Evolutionary conservation across 92 coral and sea anemone species (phyloP), one percentile per base, ranked within the genome.

Genomic region (Parazoanthus atlanticus): DNA sequence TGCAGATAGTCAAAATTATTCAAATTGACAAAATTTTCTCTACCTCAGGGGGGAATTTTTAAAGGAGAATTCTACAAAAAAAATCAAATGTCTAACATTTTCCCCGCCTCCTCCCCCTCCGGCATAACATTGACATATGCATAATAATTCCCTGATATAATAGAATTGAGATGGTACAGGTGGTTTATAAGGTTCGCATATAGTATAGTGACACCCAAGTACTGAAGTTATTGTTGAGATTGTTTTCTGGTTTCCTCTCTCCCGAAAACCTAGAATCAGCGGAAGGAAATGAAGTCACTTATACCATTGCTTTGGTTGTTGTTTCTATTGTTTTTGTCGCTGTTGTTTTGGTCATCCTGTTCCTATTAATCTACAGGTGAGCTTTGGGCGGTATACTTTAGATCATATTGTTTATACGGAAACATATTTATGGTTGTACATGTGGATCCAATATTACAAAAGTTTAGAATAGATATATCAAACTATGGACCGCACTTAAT

Each of bases 261-360:
- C 33, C 76, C 49, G 49, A 46, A 46, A 46, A 46, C 12, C 12
- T 46, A 71, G 76, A 71, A 71, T 11, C 76, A 71, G 28, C 15
- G 38, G 36, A 71, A 71, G 38, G 76, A 71, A 71, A 0, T 12
- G 76, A 71, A 29, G 38, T 1, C 19, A 29, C n/a, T 71, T 71
- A 71, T 16, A 29, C 7, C 3, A 13, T 16, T 15, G 58, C 17
- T 13, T 2, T 13, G 19, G 9, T 29, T 28, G 76, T 28, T 32
- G 38, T 10, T 71, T 8, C 76, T 9, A 2, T 29, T 29, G 6
- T 71, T 71, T 29, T 71, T 12, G 76, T 29, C 6, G 76, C 36
- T 29, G 38, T 32, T 71, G 76, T 71, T 71, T 71, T 71, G 19
- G 76, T 71, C 76, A 15, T 71, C 76, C 17, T 71, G 76, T 29